Base-by-base conservation (phyloP, 2,113 vertebrate genomes). In the Bostrychus sinensis region DNA sequence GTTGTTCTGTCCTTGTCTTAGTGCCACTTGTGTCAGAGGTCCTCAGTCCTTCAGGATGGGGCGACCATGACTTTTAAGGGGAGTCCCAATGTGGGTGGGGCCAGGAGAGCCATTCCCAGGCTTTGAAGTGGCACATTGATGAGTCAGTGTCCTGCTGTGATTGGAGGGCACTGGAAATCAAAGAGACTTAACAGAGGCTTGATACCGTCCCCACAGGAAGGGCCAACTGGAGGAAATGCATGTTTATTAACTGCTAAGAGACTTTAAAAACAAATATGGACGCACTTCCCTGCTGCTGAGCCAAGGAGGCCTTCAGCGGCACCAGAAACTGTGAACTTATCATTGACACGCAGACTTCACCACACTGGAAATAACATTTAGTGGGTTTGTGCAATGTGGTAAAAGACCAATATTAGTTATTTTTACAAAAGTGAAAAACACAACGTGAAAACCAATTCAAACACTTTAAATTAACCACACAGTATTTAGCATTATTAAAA, bases 161-260 rank as follows among this genome's bases (percentile, higher is more conserved):
- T 91, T 92, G 92, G 91, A 90, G 78, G 91, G 65, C 75, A 84
- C 86, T 83, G 62, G 75, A 92, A 95, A 93, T 93, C 94, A 95
- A 94, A 95, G 93, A 92, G 92, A 95, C 87, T 95, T 95, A 95
- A 92, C 94, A 95, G 91, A 93, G 93, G 88, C 91, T 93, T 94
- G 94, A 95, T 89, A 93, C 87, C 86, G 78, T 89, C 90, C 92
- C 94, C 91, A 89, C 93, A 94, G 93, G 90, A 93, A 94, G 90
- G 89, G 76, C 82, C 86, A 87, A 51, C 48, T 45, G 56, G 85
- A 91, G 92, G 92, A 93, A 94, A 90, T 85, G 86, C 84, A 82
- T 90, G 94, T 93, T 93, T 92, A 94, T 94, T 90, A 90, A 92
- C 89, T 92, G 91, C 91, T 92, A 93, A 92, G 86, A 72, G 80